Evolutionary conservation across 2,113 vertebrate genomes (phyloP), one percentile per base, ranked within the genome.

Genomic region (Phaetusa simplex): DNA sequence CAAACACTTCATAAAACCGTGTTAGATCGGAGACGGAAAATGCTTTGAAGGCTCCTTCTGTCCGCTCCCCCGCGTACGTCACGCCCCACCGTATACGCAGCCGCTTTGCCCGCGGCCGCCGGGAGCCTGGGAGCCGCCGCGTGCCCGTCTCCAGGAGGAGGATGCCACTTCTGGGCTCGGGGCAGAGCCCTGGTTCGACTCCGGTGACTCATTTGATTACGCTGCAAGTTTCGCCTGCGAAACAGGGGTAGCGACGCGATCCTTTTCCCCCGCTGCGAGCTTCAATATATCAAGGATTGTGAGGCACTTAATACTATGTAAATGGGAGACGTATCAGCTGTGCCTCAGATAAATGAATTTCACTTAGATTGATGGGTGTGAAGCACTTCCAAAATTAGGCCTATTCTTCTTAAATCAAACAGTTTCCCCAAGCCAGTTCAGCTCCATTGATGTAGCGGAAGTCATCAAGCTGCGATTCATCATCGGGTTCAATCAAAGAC

Each of bases 341-440:
- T 83, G 95, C 94, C 92, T 92, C 95, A 97, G 94, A 96, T 95
- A 95, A 97, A 97, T 95, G 96, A 96, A 96, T 93, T 97, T 97
- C 96, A 93, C 96, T 95, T 90, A 97, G 97, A 97, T 96, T 95
- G 97, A 96, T 96, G 96, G 94, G 92, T 90, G 94, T 97, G 95
- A 95, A 97, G 96, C 95, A 93, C 96, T 97, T 97, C 96, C 96
- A 97, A 95, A 97, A 97, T 96, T 96, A 96, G 94, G 88, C 94
- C 92, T 92, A 97, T 95, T 95, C 95, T 97, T 95, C 92, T 96
- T 97, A 96, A 95, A 96, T 95, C 97, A 96, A 97, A 95, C 96
- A 95, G 95, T 97, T 97, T 97, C 94, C 94, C 90, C 96, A 93
- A 96, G 96, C 94, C 94, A 81, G 96, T 97, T 97, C 94, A 67